A percentile compares a stretch with the other conserved stretches of the same genome.
Evolutionary conservation across 2,888 invertebrate genomes (phyloP).

Genomic region (Tromatobia lineatoria): DNA sequence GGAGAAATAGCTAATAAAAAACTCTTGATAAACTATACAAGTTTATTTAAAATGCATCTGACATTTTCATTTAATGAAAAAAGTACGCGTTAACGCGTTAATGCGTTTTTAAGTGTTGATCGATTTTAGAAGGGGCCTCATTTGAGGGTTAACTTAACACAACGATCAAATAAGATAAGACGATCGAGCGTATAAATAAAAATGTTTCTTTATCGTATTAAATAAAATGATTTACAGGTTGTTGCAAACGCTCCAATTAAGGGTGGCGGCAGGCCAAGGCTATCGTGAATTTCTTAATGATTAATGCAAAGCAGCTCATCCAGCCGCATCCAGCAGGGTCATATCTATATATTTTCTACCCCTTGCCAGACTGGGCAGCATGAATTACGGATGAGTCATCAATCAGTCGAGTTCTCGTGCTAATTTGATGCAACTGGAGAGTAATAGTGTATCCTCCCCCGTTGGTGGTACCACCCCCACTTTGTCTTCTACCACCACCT

Average conservation of each 20-base stretch:
- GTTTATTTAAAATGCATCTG: too few relatives aligned
- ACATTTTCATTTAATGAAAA: too few relatives aligned
- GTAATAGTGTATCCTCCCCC: neutral
- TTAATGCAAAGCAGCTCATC: conserved; percentile 46
- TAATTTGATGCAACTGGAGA: conserved; percentile 64
- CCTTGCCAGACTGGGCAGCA: conserved; percentile 20
- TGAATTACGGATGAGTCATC: conserved; percentile 70
- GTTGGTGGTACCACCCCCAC: too few relatives aligned
- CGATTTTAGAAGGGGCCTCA: too few relatives aligned
- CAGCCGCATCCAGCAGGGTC: conserved; percentile 46
- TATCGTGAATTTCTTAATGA: conserved; percentile 17
- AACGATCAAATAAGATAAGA: too few relatives aligned
- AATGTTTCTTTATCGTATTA: neutral
- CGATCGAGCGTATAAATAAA: too few relatives aligned
- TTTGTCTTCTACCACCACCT: too few relatives aligned
- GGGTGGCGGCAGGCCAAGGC: neutral
- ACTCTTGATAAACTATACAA: too few relatives aligned
- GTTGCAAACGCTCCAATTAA: neutral
- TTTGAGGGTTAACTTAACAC: too few relatives aligned
- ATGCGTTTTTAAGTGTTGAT: too few relatives aligned
- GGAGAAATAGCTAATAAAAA: too few relatives aligned
- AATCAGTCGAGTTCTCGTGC: conserved; percentile 69
- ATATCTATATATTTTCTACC: conserved; percentile 20
- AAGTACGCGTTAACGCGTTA: too few relatives aligned
- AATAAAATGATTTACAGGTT: neutral